phyloP scores from a whole-genome alignment of 2,113 vertebrate species.

The Microcebus jonahi region DNA sequence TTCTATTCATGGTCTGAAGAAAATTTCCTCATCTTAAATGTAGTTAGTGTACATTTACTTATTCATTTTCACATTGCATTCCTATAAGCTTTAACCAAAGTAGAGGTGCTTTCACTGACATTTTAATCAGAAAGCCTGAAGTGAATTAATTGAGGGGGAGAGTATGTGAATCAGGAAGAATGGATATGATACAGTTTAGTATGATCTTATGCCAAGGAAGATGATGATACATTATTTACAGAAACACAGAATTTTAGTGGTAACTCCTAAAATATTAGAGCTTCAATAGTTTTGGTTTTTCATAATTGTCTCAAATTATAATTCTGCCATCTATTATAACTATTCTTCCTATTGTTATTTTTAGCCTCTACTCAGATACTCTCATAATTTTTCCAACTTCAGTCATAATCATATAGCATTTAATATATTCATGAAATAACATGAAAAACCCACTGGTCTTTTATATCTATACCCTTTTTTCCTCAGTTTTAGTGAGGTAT shows the following conservation, averaged over 20 bases:
- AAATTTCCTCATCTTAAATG: neutral
- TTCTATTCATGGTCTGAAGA: neutral
- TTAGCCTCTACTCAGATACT: neutral
- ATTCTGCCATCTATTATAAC: neutral
- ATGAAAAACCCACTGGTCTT: neutral
- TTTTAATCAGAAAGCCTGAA: neutral
- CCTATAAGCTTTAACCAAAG: neutral
- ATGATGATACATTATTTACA: neutral
- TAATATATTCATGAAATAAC: neutral
- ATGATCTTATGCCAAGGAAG: neutral
- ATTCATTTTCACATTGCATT: neutral
- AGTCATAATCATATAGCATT: neutral
- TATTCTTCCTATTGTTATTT: neutral
- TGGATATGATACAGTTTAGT: neutral
- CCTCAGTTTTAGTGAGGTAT: neutral
- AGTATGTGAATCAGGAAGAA: neutral
- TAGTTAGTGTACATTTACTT: neutral
- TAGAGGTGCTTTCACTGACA: neutral
- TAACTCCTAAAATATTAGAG: neutral
- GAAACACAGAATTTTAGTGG: neutral
- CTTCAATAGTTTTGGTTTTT: neutral
- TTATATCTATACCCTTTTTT: neutral
- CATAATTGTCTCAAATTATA: conserved; percentile 11
- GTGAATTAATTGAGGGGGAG: neutral
- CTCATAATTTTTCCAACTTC: neutral